A percentile compares a stretch with the other conserved stretches of the same genome.
Conservation (phyloP, 2,113 vertebrate species). For the Phalacrocorax pelagicus region DNA sequence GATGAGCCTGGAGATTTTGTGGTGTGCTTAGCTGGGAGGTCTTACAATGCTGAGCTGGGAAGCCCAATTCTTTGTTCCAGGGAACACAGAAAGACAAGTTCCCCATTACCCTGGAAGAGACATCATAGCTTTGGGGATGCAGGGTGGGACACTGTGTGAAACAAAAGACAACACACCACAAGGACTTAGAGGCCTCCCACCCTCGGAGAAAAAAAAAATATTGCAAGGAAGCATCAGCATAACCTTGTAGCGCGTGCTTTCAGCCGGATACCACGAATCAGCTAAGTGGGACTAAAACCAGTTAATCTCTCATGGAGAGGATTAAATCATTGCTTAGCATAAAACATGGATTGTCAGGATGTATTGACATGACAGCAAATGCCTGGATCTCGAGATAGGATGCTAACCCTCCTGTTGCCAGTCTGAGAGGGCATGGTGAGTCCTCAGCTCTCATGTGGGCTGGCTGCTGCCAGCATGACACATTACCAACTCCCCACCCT, state of each 20-base stretch:
- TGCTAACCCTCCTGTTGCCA: not conserved
- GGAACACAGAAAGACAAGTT: not conserved
- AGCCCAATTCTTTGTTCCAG: not conserved
- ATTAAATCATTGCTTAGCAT: not conserved
- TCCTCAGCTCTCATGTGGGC: not conserved
- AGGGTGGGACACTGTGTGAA: not conserved
- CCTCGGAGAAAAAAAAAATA: not conserved
- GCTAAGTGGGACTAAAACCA: not conserved
- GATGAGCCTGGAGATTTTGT: not conserved
- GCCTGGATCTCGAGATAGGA: not conserved
- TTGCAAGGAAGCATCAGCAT: not conserved
- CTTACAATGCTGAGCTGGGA: not conserved
- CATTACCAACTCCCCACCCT: not conserved
- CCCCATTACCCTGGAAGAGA: not conserved
- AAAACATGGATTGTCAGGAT: not conserved
- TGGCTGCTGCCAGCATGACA: not conserved
- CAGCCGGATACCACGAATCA: not conserved
- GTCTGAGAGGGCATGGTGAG: accelerated
- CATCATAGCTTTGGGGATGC: not conserved
- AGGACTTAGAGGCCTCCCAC: not conserved
- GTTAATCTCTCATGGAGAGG: not conserved
- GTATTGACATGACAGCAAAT: not conserved
- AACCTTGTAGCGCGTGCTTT: not conserved
- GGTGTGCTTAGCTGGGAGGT: not conserved
- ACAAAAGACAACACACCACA: not conserved